phyloP scores from a whole-genome alignment of 2,797 vertebrate species.

The Myotis planiceps region DNA sequence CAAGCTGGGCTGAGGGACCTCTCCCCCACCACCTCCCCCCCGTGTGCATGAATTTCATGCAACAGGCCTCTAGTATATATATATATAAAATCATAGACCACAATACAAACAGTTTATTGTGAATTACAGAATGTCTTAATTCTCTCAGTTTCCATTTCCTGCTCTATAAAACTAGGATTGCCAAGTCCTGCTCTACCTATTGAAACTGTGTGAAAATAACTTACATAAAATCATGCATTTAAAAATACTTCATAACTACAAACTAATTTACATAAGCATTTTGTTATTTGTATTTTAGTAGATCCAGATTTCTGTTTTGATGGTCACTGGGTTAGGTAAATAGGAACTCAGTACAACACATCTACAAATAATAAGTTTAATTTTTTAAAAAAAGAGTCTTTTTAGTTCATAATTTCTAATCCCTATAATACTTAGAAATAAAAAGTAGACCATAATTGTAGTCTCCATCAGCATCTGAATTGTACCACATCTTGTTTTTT shows the following conservation, averaged over 20 bases:
- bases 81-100: not conserved
- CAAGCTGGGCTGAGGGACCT: too few species aligned
- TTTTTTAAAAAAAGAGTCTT: not conserved
- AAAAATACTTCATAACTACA: not conserved
- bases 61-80: too few species aligned
- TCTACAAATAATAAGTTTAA: not conserved
- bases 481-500: not conserved
- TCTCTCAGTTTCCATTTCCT: not conserved
- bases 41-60: too few species aligned
- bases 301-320: not conserved
- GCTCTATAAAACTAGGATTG: not conserved
- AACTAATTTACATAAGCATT: not conserved
- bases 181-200: not conserved
- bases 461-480: not conserved
- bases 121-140: not conserved
- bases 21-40: too few species aligned
- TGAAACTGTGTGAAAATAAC: not conserved
- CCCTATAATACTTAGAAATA: not conserved
- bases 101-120: not conserved
- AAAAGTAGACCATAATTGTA: not conserved
- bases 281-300: slow-evolving; percentile 2
- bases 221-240: not conserved
- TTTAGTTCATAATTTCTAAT: slow-evolving; percentile 5
- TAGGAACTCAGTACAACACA: not conserved
- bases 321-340: not conserved